These are phyloP conservation scores for Ricordea florida DNA, from an alignment of 92 coral and sea anemone species.

Conservation along the genomic window DNA sequence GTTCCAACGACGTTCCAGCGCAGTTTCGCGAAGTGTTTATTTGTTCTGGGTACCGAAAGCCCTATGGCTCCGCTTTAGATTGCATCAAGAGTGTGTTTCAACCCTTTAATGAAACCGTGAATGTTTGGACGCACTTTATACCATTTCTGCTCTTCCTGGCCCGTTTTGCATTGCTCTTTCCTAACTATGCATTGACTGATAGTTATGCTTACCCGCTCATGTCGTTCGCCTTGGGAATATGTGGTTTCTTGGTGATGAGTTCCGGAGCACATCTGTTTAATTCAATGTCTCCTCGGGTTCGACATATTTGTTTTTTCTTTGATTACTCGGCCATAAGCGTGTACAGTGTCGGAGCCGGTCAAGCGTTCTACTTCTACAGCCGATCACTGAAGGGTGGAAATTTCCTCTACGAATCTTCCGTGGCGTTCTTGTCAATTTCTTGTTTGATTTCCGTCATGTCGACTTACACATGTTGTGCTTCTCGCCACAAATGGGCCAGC, in stretches of 20 bases:
- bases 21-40: conserved; percentile 93
- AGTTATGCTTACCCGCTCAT: conserved; percentile 80
- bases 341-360: conserved; percentile 95
- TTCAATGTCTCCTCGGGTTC: conserved; percentile 94
- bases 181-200: conserved; percentile 58
- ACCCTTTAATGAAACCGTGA: conserved; percentile 83
- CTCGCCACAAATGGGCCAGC: conserved; percentile 91
- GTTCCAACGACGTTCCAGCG: conserved; percentile 82
- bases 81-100: conserved; percentile 85
- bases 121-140: conserved; percentile 95
- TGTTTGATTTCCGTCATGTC: conserved; percentile 75
- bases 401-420: conserved; percentile 54
- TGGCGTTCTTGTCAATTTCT: conserved; percentile 65
- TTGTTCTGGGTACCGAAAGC: conserved; percentile 85
- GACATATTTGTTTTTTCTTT: conserved; percentile 95
- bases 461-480: conserved; percentile 91
- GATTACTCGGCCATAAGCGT: conserved; percentile 96
- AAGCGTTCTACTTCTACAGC: conserved; percentile 89
- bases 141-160: conserved; percentile 80
- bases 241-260: conserved; percentile 95
- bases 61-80: conserved; percentile 82
- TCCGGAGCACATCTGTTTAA: conserved; percentile 97
- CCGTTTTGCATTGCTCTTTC: conserved; percentile 65
- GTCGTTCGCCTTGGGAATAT: conserved; percentile 89
- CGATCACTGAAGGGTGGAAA: conserved; percentile 57